Percentiles rank a stretch among this genome's conserved stretches.
Evolutionary conservation across 2,888 invertebrate species (phyloP).

Genomic region (Drosophila pseudotakahashii): DNA sequence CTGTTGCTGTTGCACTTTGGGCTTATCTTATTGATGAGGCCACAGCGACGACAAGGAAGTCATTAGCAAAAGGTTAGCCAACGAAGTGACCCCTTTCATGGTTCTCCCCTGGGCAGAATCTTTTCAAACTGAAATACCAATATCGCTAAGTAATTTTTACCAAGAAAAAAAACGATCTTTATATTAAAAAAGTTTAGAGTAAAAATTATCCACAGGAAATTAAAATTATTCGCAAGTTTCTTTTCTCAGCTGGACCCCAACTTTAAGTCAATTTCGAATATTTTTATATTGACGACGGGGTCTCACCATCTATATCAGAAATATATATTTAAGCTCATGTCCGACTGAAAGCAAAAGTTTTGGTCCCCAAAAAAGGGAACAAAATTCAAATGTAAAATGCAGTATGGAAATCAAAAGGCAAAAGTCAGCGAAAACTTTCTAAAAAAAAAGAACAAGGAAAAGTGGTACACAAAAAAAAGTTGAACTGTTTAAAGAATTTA

Average conservation of each 20-base stretch:
- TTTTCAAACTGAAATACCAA: not conserved
- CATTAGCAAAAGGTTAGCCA: conserved; percentile 49
- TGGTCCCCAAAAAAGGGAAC: conserved; percentile 3
- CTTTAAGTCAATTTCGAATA: conserved; percentile 17
- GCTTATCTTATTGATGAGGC: conserved; percentile 53
- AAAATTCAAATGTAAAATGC: conserved; percentile 42
- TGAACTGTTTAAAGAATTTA: no score
- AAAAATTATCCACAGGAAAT: not conserved
- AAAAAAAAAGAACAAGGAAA: not conserved
- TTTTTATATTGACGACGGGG: conserved; percentile 5
- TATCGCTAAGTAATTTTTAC: not conserved
- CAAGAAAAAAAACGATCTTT: not conserved
- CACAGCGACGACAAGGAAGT: conserved; percentile 46
- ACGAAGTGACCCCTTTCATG: conserved; percentile 37
- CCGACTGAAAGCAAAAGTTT: conserved; percentile 48
- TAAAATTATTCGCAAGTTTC: conserved; percentile 11
- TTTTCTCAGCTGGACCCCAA: not conserved
- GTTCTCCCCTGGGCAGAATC: not conserved
- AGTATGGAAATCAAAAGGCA: conserved; percentile 40
- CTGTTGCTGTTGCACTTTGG: conserved; percentile 41
- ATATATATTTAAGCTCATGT: conserved; percentile 26
- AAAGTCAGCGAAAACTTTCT: conserved; percentile 29
- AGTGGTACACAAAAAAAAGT: not conserved
- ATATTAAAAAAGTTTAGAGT: conserved; percentile 19
- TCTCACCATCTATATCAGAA: not conserved